Evolutionary conservation across 2,888 invertebrate species (phyloP), one percentile per base, ranked within the genome.

Genomic region (Iselma pallidipennis): DNA sequence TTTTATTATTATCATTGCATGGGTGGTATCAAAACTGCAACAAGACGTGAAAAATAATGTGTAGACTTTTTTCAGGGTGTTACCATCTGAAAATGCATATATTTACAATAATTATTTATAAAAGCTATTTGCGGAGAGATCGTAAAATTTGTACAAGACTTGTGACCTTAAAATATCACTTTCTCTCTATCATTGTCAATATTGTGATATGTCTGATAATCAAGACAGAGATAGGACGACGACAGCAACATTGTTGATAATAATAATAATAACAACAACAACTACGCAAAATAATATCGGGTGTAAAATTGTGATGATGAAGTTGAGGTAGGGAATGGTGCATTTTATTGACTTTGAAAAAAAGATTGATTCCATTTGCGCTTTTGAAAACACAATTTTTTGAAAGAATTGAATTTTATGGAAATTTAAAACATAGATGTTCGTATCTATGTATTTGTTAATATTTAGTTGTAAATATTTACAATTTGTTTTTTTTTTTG

Each of bases 111-210:
- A 66, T 65, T 54, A 67, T 65, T 61, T 63, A 59, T 60, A 59
- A 65, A 21, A 63, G 57, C 51, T 57, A 63, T 65, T 65, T 51
- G 69, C 61, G 61, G 50, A 63, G 65, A 66, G 61, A 63, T 51
- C 66, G 67, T 71, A 71, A 70, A 70, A 69, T 67, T 65, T n/a
- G 53, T 53, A 19, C 19, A 19, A 9, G 61, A 68, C 69, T 61
- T 63, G 65, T 66, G 70, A 70, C 70, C 68, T 70, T 68, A 68
- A 33, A 66, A 65, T 63, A 61, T 52, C 16, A n/a, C 37, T 16
- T 37, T 14, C n/a, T 21, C 7, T 42, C 19, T 42, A 42, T 42
- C 19, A 21, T 42, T 42, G 42, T 19, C 21, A 42, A 42, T 42
- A 19, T 29, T 29, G 29, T 6, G 7, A 29, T 29, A 9, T 9